Conservation (phyloP, 2,888 invertebrate species). For the Catocala sponsa region DNA sequence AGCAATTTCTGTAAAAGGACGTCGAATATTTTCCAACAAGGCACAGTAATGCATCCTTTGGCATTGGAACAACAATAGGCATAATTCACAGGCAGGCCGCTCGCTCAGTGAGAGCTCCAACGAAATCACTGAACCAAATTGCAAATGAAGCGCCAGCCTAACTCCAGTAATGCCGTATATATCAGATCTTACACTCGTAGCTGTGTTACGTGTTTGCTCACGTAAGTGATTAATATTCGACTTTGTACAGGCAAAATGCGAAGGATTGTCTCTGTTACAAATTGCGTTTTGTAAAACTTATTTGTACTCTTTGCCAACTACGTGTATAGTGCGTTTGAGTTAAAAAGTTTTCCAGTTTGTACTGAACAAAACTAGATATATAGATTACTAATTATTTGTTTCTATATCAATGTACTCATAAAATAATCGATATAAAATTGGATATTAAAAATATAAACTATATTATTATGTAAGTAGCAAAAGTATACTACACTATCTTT, state of each 20-base stretch:
- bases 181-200: constrained; percentile 54
- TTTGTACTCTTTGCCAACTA: constrained; percentile 2
- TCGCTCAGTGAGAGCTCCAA: constrained; percentile 66
- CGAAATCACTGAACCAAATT: constrained; percentile 80
- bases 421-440: too few relatives aligned
- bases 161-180: constrained; percentile 52
- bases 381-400: neutral
- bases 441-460: too few relatives aligned
- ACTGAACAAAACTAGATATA: neutral
- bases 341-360: neutral
- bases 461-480: too few relatives aligned
- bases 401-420: too few relatives aligned
- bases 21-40: constrained; percentile 56
- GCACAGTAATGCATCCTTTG: constrained; percentile 60
- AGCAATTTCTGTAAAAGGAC: constrained; percentile 49
- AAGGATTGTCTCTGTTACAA: constrained; percentile 21
- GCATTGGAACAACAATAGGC: constrained; percentile 69
- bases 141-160: constrained; percentile 71
- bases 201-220: constrained; percentile 47
- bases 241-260: constrained; percentile 27
- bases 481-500: too few relatives aligned
- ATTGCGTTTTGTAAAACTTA: constrained; percentile 17
- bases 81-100: constrained; percentile 68
- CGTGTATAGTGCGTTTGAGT: neutral
- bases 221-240: constrained; percentile 52